Evolutionary conservation across 2,113 vertebrate genomes (phyloP).

Genomic region (Pampusana beccarii): DNA sequence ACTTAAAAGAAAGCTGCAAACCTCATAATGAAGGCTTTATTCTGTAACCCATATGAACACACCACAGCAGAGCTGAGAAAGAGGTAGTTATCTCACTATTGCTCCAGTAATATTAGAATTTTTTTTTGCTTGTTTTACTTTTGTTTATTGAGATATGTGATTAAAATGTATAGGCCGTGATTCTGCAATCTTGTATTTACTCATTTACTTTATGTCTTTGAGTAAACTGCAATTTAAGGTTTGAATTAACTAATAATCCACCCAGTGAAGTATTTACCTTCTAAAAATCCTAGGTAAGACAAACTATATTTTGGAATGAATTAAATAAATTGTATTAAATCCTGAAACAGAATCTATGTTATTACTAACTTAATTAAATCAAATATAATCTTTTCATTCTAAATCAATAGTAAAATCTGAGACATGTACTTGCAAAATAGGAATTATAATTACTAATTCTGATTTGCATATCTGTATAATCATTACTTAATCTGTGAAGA

Average conservation of each 20-base stretch:
- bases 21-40: background rate
- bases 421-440: background rate
- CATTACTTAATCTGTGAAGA: background rate
- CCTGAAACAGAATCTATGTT: background rate
- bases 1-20: background rate
- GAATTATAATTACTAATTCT: background rate
- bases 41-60: background rate
- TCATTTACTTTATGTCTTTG: background rate
- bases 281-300: background rate
- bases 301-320: background rate
- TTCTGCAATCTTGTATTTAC: background rate
- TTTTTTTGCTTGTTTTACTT: background rate
- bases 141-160: background rate
- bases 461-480: background rate
- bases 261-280: background rate
- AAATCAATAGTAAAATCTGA: background rate
- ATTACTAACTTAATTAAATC: background rate
- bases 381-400: background rate
- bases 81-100: background rate
- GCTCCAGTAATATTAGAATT: background rate
- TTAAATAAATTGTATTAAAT: background rate
- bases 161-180: background rate
- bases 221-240: background rate
- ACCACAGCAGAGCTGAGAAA: background rate
- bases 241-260: background rate